Evolutionary conservation across 1,140 invertebrate species (phyloP).

Genomic region (Cyphomyrmex costatus): DNA sequence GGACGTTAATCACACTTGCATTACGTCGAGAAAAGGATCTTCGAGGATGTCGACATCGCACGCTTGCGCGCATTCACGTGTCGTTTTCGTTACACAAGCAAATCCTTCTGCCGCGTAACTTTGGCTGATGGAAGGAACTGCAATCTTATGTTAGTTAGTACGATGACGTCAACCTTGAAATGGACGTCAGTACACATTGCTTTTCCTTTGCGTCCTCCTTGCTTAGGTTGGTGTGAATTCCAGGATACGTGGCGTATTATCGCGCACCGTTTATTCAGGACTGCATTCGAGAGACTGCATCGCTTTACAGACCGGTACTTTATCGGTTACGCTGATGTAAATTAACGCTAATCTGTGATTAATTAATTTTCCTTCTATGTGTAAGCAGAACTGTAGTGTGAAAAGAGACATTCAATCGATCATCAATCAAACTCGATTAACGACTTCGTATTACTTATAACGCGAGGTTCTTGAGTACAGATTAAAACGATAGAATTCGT

Average conservation of each 20-base stretch:
- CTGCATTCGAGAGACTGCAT: neutral
- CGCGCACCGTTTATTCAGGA: conserved; percentile 25
- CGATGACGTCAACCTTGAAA: conserved; percentile 33
- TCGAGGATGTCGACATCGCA: neutral
- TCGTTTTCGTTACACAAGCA: conserved; percentile 16
- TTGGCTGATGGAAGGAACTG: conserved; percentile 8
- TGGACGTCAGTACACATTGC: conserved; percentile 12
- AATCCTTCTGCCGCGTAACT: conserved; percentile 24
- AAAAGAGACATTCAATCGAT: neutral
- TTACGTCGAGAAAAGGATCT: neutral
- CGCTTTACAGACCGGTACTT: neutral
- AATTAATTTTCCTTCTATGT: conserved; percentile 7
- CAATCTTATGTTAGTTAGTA: conserved; percentile 2
- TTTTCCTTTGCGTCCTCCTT: conserved; percentile 43
- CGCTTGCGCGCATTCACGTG: neutral
- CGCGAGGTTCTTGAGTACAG: neutral
- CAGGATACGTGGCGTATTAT: conserved; percentile 11
- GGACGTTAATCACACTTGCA: conserved; percentile 24
- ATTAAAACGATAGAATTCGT: neutral
- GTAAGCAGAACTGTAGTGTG: neutral
- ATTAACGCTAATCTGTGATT: conserved; percentile 40
- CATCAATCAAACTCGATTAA: conserved; percentile 14
- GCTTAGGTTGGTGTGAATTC: conserved; percentile 27
- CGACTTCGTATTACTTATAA: neutral
- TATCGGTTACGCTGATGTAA: neutral